Evolutionary conservation across 2,888 invertebrate species (phyloP).

Genomic region (Trissolcus japonicus): DNA sequence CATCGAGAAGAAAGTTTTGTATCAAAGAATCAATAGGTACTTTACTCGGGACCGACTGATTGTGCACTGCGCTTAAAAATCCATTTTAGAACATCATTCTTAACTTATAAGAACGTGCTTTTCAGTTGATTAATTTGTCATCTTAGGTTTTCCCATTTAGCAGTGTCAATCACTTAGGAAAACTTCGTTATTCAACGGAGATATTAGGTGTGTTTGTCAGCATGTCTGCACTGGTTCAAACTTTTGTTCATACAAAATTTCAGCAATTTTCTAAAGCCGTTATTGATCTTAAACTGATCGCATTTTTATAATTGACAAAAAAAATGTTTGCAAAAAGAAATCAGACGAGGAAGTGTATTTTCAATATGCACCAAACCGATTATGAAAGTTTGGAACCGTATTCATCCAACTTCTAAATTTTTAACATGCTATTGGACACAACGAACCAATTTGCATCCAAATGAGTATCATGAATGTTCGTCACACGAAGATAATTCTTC

Average conservation of each 20-base stretch:
- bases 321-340: background rate
- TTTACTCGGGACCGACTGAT: conserved; percentile 28
- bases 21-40: conserved; percentile 45
- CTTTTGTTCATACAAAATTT: too few species aligned
- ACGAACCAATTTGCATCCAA: conserved; percentile 70
- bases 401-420: conserved; percentile 64
- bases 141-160: conserved; percentile 17
- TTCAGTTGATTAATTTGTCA: conserved; percentile 27
- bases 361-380: conserved; percentile 32
- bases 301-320: too few species aligned
- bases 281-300: too few species aligned
- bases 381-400: conserved; percentile 54
- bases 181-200: background rate
- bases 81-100: conserved; percentile 38
- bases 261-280: too few species aligned
- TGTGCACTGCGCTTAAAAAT: conserved; percentile 38
- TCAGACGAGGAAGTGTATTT: conserved; percentile 9
- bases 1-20: conserved; percentile 39
- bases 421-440: conserved; percentile 63
- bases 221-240: too few species aligned
- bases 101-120: conserved; percentile 26
- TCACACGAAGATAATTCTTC: conserved; percentile 40
- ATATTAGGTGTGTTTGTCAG: background rate
- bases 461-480: conserved; percentile 62
- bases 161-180: conserved; percentile 7